phyloP scores from a whole-genome alignment of 2,888 invertebrate species.

The Escarpia spicata region DNA sequence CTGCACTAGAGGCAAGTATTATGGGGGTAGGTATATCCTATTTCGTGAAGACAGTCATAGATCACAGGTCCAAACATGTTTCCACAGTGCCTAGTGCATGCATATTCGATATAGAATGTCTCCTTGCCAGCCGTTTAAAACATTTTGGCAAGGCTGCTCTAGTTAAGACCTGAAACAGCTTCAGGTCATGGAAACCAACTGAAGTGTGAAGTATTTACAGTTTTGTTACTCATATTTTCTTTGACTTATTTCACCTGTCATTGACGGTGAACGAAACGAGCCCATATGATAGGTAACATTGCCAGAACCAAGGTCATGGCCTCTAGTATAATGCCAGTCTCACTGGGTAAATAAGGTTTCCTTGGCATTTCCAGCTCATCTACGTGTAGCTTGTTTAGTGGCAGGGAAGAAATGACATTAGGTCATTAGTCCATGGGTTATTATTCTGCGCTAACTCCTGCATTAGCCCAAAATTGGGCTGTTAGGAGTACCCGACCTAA shows the following conservation, averaged over 20 bases:
- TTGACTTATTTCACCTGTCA: background rate
- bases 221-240: background rate
- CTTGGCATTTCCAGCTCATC: slow-evolving; percentile 16
- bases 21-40: slow-evolving; percentile 1
- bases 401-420: background rate
- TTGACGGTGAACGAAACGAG: background rate
- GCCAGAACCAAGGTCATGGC: slow-evolving; percentile 3
- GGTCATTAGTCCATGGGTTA: background rate
- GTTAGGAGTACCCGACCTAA: too few relatives aligned
- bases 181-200: background rate
- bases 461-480: too few relatives aligned
- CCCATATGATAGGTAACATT: background rate
- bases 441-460: background rate
- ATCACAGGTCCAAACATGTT: slow-evolving; percentile 12
- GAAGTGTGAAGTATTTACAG: background rate
- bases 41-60: background rate
- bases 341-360: background rate
- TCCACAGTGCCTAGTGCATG: background rate
- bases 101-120: background rate
- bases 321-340: background rate
- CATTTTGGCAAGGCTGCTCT: background rate
- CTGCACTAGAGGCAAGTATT: background rate
- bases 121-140: background rate
- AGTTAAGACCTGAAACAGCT: background rate
- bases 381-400: background rate